A percentile compares a stretch with the other conserved stretches of the same genome.
phyloP scores from a whole-genome alignment of 30 jellyfish, hydroid and myxozoan species.

The Hydractinia echinata region DNA sequence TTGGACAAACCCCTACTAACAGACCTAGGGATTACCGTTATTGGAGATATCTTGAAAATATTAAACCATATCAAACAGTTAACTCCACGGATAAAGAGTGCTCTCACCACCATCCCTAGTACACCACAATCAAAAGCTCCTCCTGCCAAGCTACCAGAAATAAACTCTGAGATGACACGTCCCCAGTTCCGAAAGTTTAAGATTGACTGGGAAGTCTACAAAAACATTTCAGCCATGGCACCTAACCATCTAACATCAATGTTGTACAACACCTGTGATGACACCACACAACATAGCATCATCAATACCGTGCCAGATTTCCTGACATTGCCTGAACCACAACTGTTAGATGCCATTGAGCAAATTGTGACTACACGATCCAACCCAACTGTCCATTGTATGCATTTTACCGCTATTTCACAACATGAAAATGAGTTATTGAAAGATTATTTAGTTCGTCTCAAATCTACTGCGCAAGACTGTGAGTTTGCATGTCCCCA shows the following conservation, averaged over 20 bases:
- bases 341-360: conserved; percentile 10
- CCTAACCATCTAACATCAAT: background rate
- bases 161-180: background rate
- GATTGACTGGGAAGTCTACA: conserved; percentile 7
- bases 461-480: background rate
- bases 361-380: background rate
- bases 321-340: background rate
- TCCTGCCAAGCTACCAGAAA: background rate
- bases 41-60: conserved; percentile 7
- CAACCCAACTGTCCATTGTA: background rate
- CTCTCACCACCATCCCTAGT: background rate
- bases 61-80: background rate
- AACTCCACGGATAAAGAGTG: background rate
- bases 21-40: conserved; percentile 12
- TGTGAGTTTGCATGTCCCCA: conserved; percentile 11
- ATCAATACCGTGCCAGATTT: conserved; percentile 3
- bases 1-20: background rate
- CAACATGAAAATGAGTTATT: background rate
- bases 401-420: background rate
- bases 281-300: background rate
- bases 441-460: conserved; percentile 3
- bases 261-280: conserved; percentile 8
- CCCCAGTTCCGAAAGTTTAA: conserved; percentile 2
- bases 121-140: background rate
- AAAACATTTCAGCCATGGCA: background rate